These are phyloP conservation scores for Coronaproctus castanopsis DNA, from an alignment of 2,888 invertebrate species.

Conservation along the genomic window DNA sequence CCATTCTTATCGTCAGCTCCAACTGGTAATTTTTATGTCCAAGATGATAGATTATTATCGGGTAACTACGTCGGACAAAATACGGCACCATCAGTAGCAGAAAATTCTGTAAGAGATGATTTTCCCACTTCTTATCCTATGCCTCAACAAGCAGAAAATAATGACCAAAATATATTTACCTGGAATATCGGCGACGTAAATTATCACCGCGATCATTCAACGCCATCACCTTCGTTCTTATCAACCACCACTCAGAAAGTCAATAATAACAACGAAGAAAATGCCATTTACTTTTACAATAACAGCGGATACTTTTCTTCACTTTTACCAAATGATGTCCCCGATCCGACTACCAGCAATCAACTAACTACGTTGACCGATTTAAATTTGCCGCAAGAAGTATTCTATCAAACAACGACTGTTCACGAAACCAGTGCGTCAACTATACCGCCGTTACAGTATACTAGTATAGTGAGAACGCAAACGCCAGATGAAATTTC, in stretches of 20 bases:
- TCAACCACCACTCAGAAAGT: conserved; percentile 2
- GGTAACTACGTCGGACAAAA: not conserved
- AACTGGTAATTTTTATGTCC: not conserved
- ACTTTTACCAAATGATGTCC: not conserved
- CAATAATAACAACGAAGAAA: not conserved
- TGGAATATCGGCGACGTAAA: not conserved
- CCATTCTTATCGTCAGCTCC: not conserved
- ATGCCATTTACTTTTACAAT: not conserved
- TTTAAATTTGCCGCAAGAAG: not conserved
- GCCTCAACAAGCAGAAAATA: not conserved
- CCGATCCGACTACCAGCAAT: not conserved
- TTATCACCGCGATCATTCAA: not conserved
- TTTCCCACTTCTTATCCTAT: not conserved
- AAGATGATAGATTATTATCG: not conserved
- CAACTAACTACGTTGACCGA: not conserved
- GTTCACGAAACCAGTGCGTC: not conserved
- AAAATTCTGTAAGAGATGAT: not conserved
- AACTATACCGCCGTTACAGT: not conserved
- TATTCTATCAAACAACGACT: not conserved
- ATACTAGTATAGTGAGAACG: not conserved
- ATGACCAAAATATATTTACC: not conserved
- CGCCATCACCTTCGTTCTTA: not conserved
- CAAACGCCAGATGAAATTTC: not conserved
- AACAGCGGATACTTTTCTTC: conserved; percentile 8
- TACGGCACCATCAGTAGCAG: not conserved